Conservation (phyloP, 1,140 invertebrate species). For the Drosophila malerkotliana region DNA sequence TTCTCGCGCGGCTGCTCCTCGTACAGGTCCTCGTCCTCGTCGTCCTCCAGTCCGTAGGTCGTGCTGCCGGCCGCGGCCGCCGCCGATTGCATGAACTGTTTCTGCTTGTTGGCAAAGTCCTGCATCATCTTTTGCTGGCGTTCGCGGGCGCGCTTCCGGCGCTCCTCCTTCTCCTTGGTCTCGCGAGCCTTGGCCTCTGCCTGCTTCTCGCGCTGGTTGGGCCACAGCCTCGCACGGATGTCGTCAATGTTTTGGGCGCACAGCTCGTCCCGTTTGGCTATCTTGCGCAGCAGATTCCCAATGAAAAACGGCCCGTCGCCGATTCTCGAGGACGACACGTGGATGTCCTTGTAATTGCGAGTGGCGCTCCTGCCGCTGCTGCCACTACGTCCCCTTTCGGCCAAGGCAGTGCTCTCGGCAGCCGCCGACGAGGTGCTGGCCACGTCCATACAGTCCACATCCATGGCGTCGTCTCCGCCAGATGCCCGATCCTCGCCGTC, state of each 20-base stretch:
- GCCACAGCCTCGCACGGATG: slow-evolving; percentile 90
- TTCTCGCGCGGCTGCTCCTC: slow-evolving; percentile 87
- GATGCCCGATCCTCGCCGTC: slow-evolving; percentile 64
- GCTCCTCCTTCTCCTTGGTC: slow-evolving; percentile 91
- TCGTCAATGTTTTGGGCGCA: slow-evolving; percentile 88
- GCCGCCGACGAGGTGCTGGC: slow-evolving; percentile 62
- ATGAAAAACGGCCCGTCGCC: slow-evolving; percentile 96
- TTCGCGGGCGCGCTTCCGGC: slow-evolving; percentile 92
- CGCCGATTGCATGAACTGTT: slow-evolving; percentile 94
- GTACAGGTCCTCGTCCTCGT: slow-evolving; percentile 88
- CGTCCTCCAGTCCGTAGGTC: slow-evolving; percentile 80
- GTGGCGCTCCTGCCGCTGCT: neutral
- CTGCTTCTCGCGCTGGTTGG: slow-evolving; percentile 90
- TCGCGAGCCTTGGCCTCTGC: slow-evolving; percentile 90
- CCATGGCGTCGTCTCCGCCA: slow-evolving; percentile 56
- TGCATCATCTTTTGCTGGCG: slow-evolving; percentile 96
- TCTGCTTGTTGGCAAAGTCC: slow-evolving; percentile 95
- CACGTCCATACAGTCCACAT: slow-evolving; percentile 75
- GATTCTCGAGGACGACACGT: slow-evolving; percentile 86
- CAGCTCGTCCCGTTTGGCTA: slow-evolving; percentile 88
- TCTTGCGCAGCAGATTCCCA: slow-evolving; percentile 89
- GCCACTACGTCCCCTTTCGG: slow-evolving; percentile 31
- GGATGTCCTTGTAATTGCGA: slow-evolving; percentile 61
- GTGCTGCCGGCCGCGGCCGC: slow-evolving; percentile 89
- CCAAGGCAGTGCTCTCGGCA: slow-evolving; percentile 49